A percentile compares a stretch with the other conserved stretches of the same genome.
Evolutionary conservation across 2,113 vertebrate genomes (phyloP).

Genomic region (Rhynchomys soricoides): DNA sequence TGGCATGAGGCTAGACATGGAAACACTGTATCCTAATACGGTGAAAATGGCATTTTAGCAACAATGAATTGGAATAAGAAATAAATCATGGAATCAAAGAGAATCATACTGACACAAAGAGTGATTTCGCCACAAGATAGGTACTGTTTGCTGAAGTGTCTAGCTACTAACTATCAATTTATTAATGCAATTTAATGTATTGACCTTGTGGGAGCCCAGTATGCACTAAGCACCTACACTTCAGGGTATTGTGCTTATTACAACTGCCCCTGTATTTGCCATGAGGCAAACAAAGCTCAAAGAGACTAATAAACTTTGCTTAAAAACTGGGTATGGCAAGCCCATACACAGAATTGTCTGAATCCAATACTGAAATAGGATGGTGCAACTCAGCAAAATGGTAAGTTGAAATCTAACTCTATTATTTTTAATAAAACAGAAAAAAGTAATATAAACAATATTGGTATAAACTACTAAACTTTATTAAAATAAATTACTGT

Average conservation of each 20-base stretch:
- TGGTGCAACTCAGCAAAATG: conserved; percentile 14
- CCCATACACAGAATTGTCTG: conserved; percentile 13
- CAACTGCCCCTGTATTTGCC: neutral
- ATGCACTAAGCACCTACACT: neutral
- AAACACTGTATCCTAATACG: neutral
- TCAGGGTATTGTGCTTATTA: neutral
- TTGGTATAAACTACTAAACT: conserved; percentile 38
- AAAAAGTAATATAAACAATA: conserved; percentile 37
- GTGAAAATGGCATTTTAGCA: conserved; percentile 12
- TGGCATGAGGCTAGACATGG: conserved; percentile 4
- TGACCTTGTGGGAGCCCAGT: neutral
- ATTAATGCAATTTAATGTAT: neutral
- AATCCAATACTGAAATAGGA: conserved; percentile 17
- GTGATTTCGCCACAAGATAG: conserved; percentile 7
- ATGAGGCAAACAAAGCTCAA: conserved; percentile 19
- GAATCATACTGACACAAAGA: neutral
- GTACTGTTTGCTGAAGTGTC: conserved; percentile 30
- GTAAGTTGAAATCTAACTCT: conserved; percentile 47
- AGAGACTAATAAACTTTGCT: conserved; percentile 23
- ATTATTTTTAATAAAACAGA: conserved; percentile 31
- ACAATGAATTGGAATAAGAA: conserved; percentile 53
- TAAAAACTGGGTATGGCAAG: neutral
- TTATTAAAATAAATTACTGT: conserved; percentile 22
- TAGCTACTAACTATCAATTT: conserved; percentile 2
- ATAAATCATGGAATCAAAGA: conserved; percentile 24